Conservation (phyloP, 2,797 vertebrate species). For the Podarcis siculus region DNA sequence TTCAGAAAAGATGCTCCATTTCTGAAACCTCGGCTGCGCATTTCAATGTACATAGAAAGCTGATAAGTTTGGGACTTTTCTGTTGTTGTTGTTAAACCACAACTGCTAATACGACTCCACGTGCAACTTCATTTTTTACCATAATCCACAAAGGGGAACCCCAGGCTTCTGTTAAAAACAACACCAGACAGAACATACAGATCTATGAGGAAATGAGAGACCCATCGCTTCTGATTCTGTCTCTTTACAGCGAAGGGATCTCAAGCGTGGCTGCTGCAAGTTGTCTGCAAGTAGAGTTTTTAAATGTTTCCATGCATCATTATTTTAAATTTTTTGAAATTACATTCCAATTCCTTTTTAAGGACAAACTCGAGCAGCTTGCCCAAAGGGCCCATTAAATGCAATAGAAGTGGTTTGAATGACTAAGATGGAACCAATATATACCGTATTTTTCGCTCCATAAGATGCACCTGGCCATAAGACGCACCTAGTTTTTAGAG, state of each 20-base stretch:
- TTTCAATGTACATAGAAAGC: neutral
- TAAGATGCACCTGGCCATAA: no score
- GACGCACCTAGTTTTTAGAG: no score
- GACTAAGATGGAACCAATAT: neutral
- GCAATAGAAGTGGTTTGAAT: neutral
- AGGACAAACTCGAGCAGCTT: no score
- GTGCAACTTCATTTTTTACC: neutral
- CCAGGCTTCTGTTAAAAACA: neutral
- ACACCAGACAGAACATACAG: neutral
- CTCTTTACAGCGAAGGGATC: neutral
- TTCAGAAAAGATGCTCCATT: neutral
- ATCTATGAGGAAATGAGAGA: neutral
- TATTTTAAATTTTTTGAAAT: no score
- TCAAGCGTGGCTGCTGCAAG: no score
- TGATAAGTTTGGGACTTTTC: neutral
- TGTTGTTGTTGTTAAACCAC: neutral
- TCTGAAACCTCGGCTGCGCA: neutral
- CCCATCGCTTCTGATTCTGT: fast-evolving
- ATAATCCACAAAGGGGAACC: neutral
- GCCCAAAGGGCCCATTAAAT: neutral
- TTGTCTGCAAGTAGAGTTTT: neutral
- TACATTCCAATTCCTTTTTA: no score
- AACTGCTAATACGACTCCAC: neutral
- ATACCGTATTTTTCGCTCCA: no score
- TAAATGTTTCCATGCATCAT: neutral